These are phyloP conservation scores for Myxocyprinus asiaticus DNA, from an alignment of 2,113 vertebrate species.

Conservation along the genomic window DNA sequence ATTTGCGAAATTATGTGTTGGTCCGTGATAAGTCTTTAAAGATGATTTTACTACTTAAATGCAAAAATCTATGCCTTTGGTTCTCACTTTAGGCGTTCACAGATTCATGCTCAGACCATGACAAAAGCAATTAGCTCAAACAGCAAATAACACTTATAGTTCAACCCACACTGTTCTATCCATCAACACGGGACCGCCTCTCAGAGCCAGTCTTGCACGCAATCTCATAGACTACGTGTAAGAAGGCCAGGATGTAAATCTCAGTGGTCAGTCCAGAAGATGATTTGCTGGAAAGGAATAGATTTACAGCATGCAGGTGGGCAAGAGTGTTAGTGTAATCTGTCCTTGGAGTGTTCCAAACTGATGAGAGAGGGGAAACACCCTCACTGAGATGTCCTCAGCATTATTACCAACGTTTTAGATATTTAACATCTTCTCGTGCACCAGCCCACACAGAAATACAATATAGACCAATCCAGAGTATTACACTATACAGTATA, in stretches of 20 bases:
- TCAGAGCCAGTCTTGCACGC: constrained; percentile 4
- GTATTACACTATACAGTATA: not conserved
- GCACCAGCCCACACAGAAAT: constrained; percentile 14
- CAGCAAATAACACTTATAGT: constrained; percentile 16
- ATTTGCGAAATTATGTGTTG: not conserved
- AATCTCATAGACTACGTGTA: constrained; percentile 12
- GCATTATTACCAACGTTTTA: constrained; percentile 35
- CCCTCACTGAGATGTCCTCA: constrained; percentile 9
- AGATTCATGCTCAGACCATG: constrained; percentile 1
- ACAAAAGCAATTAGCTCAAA: constrained; percentile 25
- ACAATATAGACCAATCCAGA: constrained; percentile 6
- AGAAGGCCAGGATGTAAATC: constrained; percentile 41
- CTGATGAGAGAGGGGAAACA: constrained; percentile 28
- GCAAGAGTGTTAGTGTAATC: constrained; percentile 46
- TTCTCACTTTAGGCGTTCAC: not conserved
- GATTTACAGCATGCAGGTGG: constrained; percentile 48
- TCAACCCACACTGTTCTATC: constrained; percentile 7
- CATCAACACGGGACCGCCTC: constrained; percentile 11
- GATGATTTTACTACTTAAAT: not conserved
- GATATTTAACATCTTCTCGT: constrained; percentile 24
- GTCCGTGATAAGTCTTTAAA: not conserved
- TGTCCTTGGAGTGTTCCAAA: constrained; percentile 38
- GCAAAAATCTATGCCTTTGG: not conserved
- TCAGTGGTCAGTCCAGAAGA: constrained; percentile 35
- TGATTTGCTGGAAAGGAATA: constrained; percentile 43